Conservation (phyloP, 2,113 vertebrate species). For the Pedetes capensis region DNA sequence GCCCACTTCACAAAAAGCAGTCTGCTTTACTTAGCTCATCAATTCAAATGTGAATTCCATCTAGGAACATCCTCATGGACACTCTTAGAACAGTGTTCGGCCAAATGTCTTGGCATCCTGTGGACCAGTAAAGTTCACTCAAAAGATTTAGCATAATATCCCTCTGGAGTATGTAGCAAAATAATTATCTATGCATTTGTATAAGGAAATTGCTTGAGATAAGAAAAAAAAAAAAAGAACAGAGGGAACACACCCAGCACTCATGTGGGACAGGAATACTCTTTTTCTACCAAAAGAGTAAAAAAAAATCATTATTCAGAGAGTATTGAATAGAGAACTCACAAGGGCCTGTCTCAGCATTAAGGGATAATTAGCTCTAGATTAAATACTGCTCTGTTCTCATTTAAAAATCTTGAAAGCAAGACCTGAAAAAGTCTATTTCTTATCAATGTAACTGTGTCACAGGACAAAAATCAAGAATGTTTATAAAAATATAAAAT, state of each 20-base stretch:
- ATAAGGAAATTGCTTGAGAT: neutral
- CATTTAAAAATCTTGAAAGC: neutral
- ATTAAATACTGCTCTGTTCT: neutral
- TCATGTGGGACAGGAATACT: neutral
- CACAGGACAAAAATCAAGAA: neutral
- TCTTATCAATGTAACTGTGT: neutral
- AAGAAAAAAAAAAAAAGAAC: neutral
- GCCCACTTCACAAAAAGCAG: neutral
- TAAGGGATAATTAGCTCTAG: neutral
- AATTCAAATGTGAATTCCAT: neutral
- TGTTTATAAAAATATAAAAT: slow-evolving; percentile 2
- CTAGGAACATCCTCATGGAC: neutral
- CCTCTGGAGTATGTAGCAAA: neutral
- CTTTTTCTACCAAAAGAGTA: neutral
- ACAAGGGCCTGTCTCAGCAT: neutral
- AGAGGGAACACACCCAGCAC: neutral
- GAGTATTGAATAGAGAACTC: neutral
- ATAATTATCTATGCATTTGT: neutral
- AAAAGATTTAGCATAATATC: neutral
- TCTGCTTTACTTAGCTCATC: neutral
- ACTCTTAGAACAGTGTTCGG: neutral
- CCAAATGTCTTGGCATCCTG: neutral
- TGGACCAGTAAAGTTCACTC: neutral
- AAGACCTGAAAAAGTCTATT: neutral
- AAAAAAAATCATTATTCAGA: neutral